Evolutionary conservation across 2,888 invertebrate species (phyloP), one percentile per base, ranked within the genome.

Genomic region (Tridacna crocea): DNA sequence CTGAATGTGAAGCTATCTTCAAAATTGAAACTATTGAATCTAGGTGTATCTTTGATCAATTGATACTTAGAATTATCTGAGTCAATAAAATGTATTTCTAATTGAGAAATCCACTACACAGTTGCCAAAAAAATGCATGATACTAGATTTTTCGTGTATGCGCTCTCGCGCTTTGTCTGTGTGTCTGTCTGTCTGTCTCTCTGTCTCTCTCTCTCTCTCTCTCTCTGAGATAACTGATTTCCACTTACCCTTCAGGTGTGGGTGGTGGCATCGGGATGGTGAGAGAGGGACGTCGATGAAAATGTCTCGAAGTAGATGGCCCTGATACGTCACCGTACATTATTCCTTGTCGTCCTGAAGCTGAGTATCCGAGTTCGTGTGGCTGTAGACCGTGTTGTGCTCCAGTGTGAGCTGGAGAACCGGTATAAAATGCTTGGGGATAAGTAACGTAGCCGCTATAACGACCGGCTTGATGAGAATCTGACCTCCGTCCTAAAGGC

Each of bases 241-340:
- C 19, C n/a, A n/a, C 55, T 82, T 88, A 92, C 92, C 91, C 89
- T 72, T 92, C 92, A 47, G 91, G 87, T 8, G 89, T 88, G 27
- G 88, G 88, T 19, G 92, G 90, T 15, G 91, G 88, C 85, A 88
- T 91, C 19, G 90, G 90, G 70, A 92, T 91, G 26, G 90, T 90
- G 65, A 92, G 82, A 12, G 91, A 90, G 15, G 91, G 90, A 51
- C 92, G 87, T 55, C 92, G 86, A 60, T 89, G 83, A 63, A 88
- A 90, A 51, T 88, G 88, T 78, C 90, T 88, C 22, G 88, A 77
- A 22, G 85, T 80, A 22, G 88, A 80, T 80, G 88, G 89, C 27
- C 87, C 83, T 66, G 85, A 79, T 72, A 91, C 84, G 75, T 91
- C 91, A 19, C 87, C 87, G 77, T 88, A 91, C 47, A 89, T 75